Base-by-base conservation (phyloP, 2,797 vertebrate genomes). In the Hippocampus kuda region DNA sequence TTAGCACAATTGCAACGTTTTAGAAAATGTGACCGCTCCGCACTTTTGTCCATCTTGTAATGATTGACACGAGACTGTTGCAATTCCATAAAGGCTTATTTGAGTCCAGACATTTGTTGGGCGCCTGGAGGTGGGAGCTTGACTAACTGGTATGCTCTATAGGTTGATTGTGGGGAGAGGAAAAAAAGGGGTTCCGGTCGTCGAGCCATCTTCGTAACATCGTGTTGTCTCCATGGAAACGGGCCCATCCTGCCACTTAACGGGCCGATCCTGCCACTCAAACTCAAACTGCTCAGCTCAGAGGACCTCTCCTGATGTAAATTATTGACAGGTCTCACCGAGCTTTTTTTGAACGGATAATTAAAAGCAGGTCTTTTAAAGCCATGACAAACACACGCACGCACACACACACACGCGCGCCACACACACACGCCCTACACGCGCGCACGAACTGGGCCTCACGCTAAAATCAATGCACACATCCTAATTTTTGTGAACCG, bases 161-260 rank as follows among this genome's bases (percentile, higher is more conserved):
- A 75, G 75, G 77, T 80, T 85, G 82, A 86, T 87, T 85, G 3
- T 27, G 4, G 11, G 22, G 9, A 24, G n/a, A 24, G 22, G 78
- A 74, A 30, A 77, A 79, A 77, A 53, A 59, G 11, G 57, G 26
- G 12, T 20, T 38, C 7, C 34, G 34, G 7, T 8, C 34, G 6
- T 71, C 77, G 76, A 77, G 74, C 76, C 70, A 72, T 76, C 75
- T 83, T 83, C 81, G 79, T 83, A 75, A 85, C 87, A 88, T 77
- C 87, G 83, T 77, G 70, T 38, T 49, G 65, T 80, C 80, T 77
- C 81, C 62, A 34, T 65, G 77, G 84, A 81, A 82, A 78, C 53
- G 18, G 74, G 48, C 63, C 1, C 13, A 66, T 57, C 66, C 76
- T 87, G 84, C 84, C 87, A 87, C 34, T 38, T 38, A 38, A 38